Percentiles rank a stretch among this genome's conserved stretches.
These are phyloP conservation scores for Lepilemur ruficaudatus DNA, from an alignment of 2,797 vertebrate species.

Conservation along the genomic window DNA sequence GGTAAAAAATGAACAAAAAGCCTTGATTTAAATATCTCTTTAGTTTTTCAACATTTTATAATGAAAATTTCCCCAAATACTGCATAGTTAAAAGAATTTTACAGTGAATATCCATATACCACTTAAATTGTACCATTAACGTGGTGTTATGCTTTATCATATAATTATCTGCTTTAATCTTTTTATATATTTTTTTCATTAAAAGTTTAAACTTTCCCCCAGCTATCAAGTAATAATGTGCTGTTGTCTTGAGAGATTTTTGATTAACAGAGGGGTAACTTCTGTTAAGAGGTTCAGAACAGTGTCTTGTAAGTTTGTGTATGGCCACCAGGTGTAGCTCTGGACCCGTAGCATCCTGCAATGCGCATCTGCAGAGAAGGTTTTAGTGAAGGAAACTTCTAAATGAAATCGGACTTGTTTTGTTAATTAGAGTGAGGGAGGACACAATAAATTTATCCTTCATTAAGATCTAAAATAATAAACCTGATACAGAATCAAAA, in stretches of 20 bases:
- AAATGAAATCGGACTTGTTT: not conserved
- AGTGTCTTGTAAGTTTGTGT: constrained; percentile 64
- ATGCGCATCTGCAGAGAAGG: not conserved
- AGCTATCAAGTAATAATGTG: not conserved
- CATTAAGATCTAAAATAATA: constrained; percentile 19
- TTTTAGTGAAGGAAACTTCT: constrained; percentile 35
- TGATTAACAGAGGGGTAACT: not conserved
- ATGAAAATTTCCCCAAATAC: not conserved
- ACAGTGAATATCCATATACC: not conserved
- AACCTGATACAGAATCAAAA: not conserved
- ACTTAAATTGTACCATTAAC: not conserved
- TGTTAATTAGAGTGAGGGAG: not conserved
- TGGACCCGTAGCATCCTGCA: constrained; percentile 38
- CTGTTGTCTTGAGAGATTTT: constrained; percentile 34
- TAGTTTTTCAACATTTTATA: not conserved
- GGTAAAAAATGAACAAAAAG: not conserved
- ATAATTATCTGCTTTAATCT: not conserved
- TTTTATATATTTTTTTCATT: not conserved
- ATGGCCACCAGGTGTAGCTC: constrained; percentile 82
- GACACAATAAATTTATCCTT: not conserved
- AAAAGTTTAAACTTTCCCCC: not conserved
- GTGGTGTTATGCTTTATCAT: not conserved
- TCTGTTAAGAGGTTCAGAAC: not conserved
- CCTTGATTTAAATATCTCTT: not conserved
- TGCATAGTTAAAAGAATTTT: not conserved